Percentiles rank a stretch among this genome's conserved stretches.
These are phyloP conservation scores for Scaptomyza tumidula DNA, from an alignment of 2,888 invertebrate genomes.

Conservation along the genomic window DNA sequence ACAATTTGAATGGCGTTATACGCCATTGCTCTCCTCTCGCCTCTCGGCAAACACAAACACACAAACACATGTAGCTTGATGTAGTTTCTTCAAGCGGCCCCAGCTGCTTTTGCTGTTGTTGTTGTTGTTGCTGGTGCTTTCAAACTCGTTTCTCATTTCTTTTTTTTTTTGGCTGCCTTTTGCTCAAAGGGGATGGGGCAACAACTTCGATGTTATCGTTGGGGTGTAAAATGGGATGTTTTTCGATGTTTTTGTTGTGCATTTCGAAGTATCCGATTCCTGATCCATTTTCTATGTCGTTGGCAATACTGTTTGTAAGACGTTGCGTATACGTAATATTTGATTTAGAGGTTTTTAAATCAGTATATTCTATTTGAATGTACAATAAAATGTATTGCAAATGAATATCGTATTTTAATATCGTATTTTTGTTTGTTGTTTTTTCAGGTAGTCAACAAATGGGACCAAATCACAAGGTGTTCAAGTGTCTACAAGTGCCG, in stretches of 20 bases:
- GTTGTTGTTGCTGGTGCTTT: conserved; percentile 34
- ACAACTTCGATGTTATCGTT: conserved; percentile 4
- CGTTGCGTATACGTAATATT: conserved; percentile 47
- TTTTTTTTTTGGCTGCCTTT: conserved; percentile 41
- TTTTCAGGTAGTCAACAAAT: conserved; percentile 64
- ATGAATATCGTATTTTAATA: not conserved
- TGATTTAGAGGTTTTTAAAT: not conserved
- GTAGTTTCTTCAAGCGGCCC: conserved; percentile 36
- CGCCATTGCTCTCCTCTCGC: conserved; percentile 12
- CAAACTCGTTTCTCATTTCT: conserved; percentile 46
- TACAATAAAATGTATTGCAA: no score
- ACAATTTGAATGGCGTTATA: conserved; percentile 45
- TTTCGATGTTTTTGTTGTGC: conserved; percentile 15
- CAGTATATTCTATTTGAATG: no score
- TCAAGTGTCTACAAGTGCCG: conserved; percentile 62
- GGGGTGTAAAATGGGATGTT: conserved; percentile 31
- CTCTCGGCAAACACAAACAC: not conserved
- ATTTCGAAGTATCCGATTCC: not conserved
- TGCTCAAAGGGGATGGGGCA: not conserved
- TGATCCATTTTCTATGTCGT: not conserved
- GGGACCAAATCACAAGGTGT: conserved; percentile 67
- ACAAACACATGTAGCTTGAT: conserved; percentile 2
- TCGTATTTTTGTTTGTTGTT: not conserved
- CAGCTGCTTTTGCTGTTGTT: conserved; percentile 35
- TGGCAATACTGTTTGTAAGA: not conserved